Percentiles rank a stretch among this genome's conserved stretches.
phyloP scores from a whole-genome alignment of 2,797 vertebrate species.

The Notoglanidium macrostoma region DNA sequence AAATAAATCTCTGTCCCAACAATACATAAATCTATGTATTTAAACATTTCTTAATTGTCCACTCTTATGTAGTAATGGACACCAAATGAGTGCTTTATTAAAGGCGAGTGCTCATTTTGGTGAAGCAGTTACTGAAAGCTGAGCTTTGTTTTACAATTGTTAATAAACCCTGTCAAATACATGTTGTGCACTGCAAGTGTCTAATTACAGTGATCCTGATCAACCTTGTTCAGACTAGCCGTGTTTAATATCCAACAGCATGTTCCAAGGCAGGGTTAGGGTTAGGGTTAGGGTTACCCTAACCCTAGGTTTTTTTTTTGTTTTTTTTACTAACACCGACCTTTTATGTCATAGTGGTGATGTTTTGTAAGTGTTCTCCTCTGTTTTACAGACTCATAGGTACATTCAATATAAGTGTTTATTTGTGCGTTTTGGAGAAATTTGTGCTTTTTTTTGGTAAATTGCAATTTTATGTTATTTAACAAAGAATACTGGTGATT shows the following conservation, averaged over 20 bases:
- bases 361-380: too few relatives aligned
- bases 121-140: not conserved
- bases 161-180: not conserved
- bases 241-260: not conserved
- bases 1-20: not conserved
- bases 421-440: too few relatives aligned
- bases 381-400: too few relatives aligned
- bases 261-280: not conserved
- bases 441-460: too few relatives aligned
- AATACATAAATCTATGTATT: not conserved
- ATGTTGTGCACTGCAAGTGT: not conserved
- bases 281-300: not conserved
- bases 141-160: not conserved
- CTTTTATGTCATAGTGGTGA: not conserved
- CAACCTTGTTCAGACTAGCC: not conserved
- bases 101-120: not conserved
- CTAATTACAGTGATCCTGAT: not conserved
- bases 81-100: not conserved
- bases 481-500: not conserved
- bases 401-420: too few relatives aligned
- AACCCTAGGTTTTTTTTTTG: too few relatives aligned
- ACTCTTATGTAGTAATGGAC: too few relatives aligned
- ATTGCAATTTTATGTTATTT: not conserved
- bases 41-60: not conserved
- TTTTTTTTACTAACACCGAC: not conserved